Conservation (phyloP, 2,888 invertebrate species). For the Apocheima hispidaria region DNA sequence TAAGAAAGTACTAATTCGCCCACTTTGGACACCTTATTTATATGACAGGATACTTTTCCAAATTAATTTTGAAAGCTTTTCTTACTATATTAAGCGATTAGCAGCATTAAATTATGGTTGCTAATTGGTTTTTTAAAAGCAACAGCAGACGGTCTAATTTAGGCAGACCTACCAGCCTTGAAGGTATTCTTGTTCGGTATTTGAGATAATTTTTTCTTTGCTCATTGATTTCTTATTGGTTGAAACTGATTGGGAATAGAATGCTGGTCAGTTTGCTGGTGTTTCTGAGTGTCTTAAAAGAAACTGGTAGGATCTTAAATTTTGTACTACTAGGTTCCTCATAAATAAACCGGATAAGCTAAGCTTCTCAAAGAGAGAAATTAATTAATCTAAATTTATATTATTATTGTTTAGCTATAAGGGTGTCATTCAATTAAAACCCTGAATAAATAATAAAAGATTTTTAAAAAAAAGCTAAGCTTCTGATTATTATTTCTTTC, state of each 20-base stretch:
- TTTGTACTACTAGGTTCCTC: no score
- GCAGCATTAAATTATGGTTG: constrained; percentile 19
- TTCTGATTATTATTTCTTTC: no score
- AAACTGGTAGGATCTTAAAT: no score
- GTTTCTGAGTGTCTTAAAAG: neutral
- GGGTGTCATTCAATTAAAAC: no score
- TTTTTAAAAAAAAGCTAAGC: no score
- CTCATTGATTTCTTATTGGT: constrained; percentile 4
- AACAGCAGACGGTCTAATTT: constrained; percentile 14
- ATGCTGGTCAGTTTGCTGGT: neutral
- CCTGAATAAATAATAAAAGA: no score
- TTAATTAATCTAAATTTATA: no score
- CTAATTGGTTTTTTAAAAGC: constrained; percentile 31
- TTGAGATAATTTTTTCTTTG: constrained; percentile 1
- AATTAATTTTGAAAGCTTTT: constrained; percentile 28
- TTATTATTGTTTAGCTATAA: no score
- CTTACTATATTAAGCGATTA: constrained; percentile 25
- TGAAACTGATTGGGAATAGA: neutral
- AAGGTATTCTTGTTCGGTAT: constrained; percentile 10
- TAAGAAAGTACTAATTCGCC: constrained; percentile 25
- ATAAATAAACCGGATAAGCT: no score
- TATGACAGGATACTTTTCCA: constrained; percentile 23
- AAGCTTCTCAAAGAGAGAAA: no score
- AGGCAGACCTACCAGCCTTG: constrained; percentile 1
- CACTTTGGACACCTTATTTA: constrained; percentile 28